A percentile compares a stretch with the other conserved stretches of the same genome.
phyloP scores from a whole-genome alignment of 1,140 invertebrate species.

The Latrodectus geometricus region DNA sequence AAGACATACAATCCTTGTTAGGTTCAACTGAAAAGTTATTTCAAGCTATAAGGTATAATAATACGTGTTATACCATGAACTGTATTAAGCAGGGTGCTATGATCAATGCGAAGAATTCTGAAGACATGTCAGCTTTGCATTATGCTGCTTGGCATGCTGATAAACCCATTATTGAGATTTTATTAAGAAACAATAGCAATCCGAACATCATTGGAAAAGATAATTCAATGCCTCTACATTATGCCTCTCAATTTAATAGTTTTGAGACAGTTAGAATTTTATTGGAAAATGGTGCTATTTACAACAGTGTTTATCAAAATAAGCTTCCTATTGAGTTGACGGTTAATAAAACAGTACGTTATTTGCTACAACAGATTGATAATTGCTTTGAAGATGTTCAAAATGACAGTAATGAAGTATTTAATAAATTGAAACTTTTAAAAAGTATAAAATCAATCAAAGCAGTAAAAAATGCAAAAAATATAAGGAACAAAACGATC shows the following conservation, averaged over 20 bases:
- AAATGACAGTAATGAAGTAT: not conserved
- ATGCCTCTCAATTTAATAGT: not conserved
- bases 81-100: not conserved
- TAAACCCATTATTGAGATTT: not conserved
- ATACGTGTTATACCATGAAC: not conserved
- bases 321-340: conserved; percentile 5
- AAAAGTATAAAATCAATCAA: no score
- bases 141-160: conserved; percentile 2
- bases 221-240: not conserved
- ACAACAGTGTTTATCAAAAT: not conserved
- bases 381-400: not conserved
- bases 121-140: not conserved
- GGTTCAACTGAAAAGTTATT: not conserved
- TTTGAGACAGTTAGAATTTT: not conserved
- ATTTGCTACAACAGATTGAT: not conserved
- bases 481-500: no score
- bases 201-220: not conserved
- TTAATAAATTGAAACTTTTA: not conserved
- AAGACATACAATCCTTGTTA: not conserved
- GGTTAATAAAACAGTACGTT: not conserved
- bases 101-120: not conserved
- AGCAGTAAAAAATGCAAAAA: no score
- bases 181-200: not conserved
- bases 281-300: conserved; percentile 6
- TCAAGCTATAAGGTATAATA: not conserved